Evolutionary conservation across 2,113 vertebrate species (phyloP), one percentile per base, ranked within the genome.

Genomic region (Ammodytes dubius): DNA sequence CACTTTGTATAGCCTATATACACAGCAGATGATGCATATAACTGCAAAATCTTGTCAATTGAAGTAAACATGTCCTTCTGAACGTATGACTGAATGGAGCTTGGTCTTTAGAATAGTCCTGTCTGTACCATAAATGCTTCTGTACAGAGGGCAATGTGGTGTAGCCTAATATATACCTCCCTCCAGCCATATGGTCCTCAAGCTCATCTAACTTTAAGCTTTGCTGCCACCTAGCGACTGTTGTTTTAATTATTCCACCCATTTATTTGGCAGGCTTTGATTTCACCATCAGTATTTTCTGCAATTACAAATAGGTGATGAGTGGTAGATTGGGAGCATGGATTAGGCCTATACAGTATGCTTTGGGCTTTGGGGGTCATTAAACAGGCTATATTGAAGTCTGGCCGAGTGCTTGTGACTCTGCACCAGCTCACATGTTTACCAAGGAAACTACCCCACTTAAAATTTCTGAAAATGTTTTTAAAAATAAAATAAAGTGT

Each of bases 181-280:
- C 6, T 35, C 2, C 13, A 64, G 37, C 14, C 5, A 14, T 49
- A 3, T 3, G 0, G 2, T 57, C 10, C 50, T 60, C 40, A 4
- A 11, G 56, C 14, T 17, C 50, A 49, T 49, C 7, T 74, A 50
- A n/a, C 3, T 40, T 49, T 49, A 60, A 49, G 17, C 68, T 82
- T 59, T 90, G 81, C 72, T 79, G 83, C 89, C 91, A 77, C 39
- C 91, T 89, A 19, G 49, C 74, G 90, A 14, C 47, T 27, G 2
- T 15, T 57, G 3, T n/a, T 54, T 35, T 4, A 76, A 45, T 71
- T 3, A 11, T n/a, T 47, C 42, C 27, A 15, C 37, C 39, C 45
- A 68, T 43, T 49, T 54, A 8, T 49, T 63, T 73, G 5, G 6
- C 1, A 15, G 8, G 7, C 13, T 50, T 10, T 37, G 47, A 47